Base-by-base conservation (phyloP, 2,797 vertebrate genomes). In the Cyclopterus lumpus region DNA sequence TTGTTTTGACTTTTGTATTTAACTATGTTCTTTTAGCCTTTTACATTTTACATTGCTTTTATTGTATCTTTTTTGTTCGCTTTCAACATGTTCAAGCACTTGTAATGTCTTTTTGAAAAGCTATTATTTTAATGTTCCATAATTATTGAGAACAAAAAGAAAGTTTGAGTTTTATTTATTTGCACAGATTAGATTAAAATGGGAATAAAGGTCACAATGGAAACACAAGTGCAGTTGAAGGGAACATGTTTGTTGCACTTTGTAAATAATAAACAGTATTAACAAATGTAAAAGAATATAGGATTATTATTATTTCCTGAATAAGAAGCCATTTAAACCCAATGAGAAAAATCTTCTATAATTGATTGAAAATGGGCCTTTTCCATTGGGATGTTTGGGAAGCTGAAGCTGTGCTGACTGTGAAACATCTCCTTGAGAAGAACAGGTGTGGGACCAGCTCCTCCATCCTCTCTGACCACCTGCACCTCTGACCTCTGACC, bases 401-500 rank as follows among this genome's bases (percentile, higher is more conserved):
- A 46, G 42, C 42, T 46, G 44, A 46, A 42, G 12, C 38, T 12
- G 42, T 15, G 40, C 14, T 12, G 12, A 4, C 46, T 58, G 20
- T 3, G n/a, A 30, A 57, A 46, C 18, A 2, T 30, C 46, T 28
- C 32, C 12, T 64, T 6, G 0, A 0, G 1, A 1, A 3, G 15
- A 0, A 54, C 32, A 60, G 58, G 34, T 60, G 51, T 36, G 34
- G 0, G 1, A 36, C 3, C 8, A 61, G 18, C 16, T 71, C 42
- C 18, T 74, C 36, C 44, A 11, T 49, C 54, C 57, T 53, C 30
- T 54, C 6, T 46, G 38, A 40, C 34, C 42, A 9, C 49, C 24
- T 67, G 48, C 64, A 60, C 20, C 63, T 66, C 68, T 78, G 79
- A 75, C 76, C 76, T 78, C 38, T 80, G 66, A 84, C 72, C 69